These are phyloP conservation scores for Lasioglossum leucozonium DNA, from an alignment of 2,888 invertebrate species.

Conservation along the genomic window DNA sequence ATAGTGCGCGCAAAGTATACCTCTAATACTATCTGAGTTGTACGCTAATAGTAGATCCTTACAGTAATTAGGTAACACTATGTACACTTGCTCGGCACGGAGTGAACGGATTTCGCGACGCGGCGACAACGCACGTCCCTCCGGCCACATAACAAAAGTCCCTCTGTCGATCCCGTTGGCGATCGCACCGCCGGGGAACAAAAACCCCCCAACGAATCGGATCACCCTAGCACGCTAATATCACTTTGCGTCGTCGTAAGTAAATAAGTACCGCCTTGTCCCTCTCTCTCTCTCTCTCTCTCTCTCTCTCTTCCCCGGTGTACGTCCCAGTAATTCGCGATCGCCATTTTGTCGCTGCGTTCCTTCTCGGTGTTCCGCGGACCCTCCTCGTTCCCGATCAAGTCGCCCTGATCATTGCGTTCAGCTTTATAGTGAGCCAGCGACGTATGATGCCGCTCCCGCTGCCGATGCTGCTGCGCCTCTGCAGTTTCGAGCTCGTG, in stretches of 20 bases:
- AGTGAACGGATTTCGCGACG: constrained; percentile 45
- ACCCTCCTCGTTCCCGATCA: constrained; percentile 9
- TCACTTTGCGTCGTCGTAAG: constrained; percentile 47
- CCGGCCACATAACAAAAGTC: constrained; percentile 64
- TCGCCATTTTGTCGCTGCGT: constrained; percentile 36
- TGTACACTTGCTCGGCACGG: constrained; percentile 74
- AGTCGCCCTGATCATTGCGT: not conserved
- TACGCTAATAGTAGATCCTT: constrained; percentile 78
- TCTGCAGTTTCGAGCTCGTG: constrained; percentile 17
- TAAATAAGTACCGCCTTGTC: constrained; percentile 8
- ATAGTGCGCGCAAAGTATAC: constrained; percentile 74
- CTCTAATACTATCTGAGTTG: constrained; percentile 73
- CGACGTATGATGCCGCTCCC: not conserved
- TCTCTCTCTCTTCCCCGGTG: constrained; percentile 8
- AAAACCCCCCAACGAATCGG: constrained; percentile 11
- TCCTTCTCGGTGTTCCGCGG: constrained; percentile 13
- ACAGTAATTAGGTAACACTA: constrained; percentile 81
- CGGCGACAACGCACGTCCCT: constrained; percentile 25
- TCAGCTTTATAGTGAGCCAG: not conserved
- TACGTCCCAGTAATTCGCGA: not conserved
- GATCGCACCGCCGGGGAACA: constrained; percentile 4
- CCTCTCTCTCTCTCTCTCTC: not conserved
- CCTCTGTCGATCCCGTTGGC: not conserved
- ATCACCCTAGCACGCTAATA: constrained; percentile 53
- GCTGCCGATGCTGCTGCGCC: not conserved